Evolutionary conservation across 2,797 vertebrate genomes (phyloP), one percentile per base, ranked within the genome.

Genomic region (Rhabdophis nuchalis): DNA sequence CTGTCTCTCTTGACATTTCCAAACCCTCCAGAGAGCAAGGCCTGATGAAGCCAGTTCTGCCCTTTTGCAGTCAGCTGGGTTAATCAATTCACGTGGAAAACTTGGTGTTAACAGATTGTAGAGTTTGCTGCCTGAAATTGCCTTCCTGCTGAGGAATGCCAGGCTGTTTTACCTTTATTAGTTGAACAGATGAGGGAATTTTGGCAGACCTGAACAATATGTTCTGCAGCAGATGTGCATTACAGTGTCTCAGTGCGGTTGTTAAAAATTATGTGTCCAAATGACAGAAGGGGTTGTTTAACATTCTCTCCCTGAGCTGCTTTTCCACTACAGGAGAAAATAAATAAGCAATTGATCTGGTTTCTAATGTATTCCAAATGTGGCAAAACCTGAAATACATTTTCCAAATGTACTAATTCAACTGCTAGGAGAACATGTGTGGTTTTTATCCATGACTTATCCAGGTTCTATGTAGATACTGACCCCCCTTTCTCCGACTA

Each of bases 321-420:
- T 87, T 91, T 87, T 46, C 60, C 29, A 41, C 50, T 27, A 41
- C 29, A 50, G 60, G 90, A 27, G 13, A 25, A 41, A 46, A 68
- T 36, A 53, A n/a, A 64, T 14, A 41, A 41, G 58, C 61, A 18
- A 56, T 72, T 82, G 36, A 87, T 56, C 60, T 56, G 32, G 52
- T 91, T 91, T 56, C 60, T 87, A 41, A 68, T 68, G 23, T 12
- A 18, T 91, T 72, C 60, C 60, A 91, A 91, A 91, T 68, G n/a
- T 54, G 46, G 60, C 58, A 91, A 64, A 87, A 3, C 64, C 57
- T 52, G 82, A 32, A 86, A 86, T 23, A 10, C 23, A 7, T 60
- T 27, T 32, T 85, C 89, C 41, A 85, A 90, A 27, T 53, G 82
- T 86, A 53, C n/a, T 53, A 68, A 52, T 53, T 86, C 23, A 25